These are phyloP conservation scores for Zophobas morio DNA, from an alignment of 1,140 invertebrate genomes.

Conservation along the genomic window DNA sequence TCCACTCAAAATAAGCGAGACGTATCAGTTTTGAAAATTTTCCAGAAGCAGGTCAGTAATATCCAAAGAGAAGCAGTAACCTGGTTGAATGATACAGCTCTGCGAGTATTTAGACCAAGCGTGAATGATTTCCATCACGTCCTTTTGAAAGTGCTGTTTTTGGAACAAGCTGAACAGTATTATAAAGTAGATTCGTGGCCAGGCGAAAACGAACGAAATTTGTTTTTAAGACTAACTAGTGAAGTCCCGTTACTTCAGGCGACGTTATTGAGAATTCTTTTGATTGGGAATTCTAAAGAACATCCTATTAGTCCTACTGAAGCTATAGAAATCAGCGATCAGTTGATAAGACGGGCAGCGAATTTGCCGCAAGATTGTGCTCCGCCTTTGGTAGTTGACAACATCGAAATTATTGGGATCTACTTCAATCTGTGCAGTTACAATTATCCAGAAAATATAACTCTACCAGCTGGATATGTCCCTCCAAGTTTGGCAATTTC, in stretches of 20 bases:
- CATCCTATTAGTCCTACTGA: constrained; percentile 86
- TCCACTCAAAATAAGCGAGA: constrained; percentile 73
- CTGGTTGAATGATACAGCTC: constrained; percentile 89
- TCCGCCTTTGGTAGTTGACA: constrained; percentile 81
- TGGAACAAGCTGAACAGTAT: constrained; percentile 90
- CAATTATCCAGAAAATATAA: constrained; percentile 93
- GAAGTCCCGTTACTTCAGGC: constrained; percentile 91
- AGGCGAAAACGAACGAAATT: constrained; percentile 84
- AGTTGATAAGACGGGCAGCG: constrained; percentile 88
- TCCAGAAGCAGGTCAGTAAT: constrained; percentile 74
- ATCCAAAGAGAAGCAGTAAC: constrained; percentile 87
- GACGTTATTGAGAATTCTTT: constrained; percentile 84
- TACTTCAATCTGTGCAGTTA: constrained; percentile 93
- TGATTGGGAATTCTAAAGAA: constrained; percentile 90
- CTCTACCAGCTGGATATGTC: constrained; percentile 85
- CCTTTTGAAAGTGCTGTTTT: constrained; percentile 88
- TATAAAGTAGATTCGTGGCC: constrained; percentile 96
- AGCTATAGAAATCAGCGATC: constrained; percentile 87
- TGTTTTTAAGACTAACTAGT: constrained; percentile 85
- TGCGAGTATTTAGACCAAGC: constrained; percentile 81
- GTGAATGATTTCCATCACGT: constrained; percentile 83
- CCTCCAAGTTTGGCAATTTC: constrained; percentile 93
- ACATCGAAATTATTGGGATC: constrained; percentile 89
- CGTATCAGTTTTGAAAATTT: constrained; percentile 65
- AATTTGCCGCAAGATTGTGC: constrained; percentile 78